A percentile compares a stretch with the other conserved stretches of the same genome.
Evolutionary conservation across 2,888 invertebrate genomes (phyloP).

Genomic region (Sinotaia quadrata): DNA sequence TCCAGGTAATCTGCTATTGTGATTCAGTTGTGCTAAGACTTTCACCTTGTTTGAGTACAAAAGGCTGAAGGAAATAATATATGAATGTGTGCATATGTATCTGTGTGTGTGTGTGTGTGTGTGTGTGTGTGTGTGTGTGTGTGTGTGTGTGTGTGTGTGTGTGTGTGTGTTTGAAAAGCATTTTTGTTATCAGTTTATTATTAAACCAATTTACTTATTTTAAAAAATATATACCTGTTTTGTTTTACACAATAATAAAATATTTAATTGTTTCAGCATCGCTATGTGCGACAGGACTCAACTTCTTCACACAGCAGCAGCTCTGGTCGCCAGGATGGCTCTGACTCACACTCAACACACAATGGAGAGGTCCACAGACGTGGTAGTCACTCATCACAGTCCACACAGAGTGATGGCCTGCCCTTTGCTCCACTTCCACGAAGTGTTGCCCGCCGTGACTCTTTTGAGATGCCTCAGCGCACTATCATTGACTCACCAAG

Average conservation of each 20-base stretch:
- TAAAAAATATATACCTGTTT: neutral
- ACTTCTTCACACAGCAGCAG: conserved; percentile 60
- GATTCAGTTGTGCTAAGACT: no score
- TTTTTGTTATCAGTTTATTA: neutral
- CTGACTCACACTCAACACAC: conserved; percentile 42
- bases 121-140: neutral
- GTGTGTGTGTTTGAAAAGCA: neutral
- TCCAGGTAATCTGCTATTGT: no score
- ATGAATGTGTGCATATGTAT: neutral
- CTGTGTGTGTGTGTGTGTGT: neutral
- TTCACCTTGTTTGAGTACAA: neutral
- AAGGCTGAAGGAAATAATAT: neutral
- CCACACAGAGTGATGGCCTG: conserved; percentile 50
- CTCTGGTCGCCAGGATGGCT: conserved; percentile 56
- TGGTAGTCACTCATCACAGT: conserved; percentile 65
- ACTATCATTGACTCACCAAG: conserved; percentile 58
- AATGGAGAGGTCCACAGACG: conserved; percentile 59
- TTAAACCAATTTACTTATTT: neutral
- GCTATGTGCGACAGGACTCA: conserved; percentile 69
- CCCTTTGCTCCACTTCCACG: conserved; percentile 53
- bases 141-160: neutral
- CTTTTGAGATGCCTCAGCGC: conserved; percentile 45
- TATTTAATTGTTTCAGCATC: conserved; percentile 31
- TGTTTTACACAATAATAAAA: neutral
- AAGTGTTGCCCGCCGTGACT: conserved; percentile 46